These are phyloP conservation scores for Lepidocyrtoides sp. DNA, from an alignment of 2,888 invertebrate genomes.

Conservation along the genomic window DNA sequence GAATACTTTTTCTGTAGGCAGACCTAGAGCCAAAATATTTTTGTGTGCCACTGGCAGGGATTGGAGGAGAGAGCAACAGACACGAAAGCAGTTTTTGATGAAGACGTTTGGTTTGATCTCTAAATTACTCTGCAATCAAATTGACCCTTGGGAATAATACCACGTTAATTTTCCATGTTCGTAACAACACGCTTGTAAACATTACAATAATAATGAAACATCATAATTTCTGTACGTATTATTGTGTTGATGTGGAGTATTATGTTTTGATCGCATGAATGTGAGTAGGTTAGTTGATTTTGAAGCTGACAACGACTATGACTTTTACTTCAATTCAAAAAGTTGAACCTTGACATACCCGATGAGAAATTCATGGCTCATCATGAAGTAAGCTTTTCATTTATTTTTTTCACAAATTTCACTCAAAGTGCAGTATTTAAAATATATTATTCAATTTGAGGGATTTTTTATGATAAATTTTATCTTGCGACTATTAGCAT, in stretches of 20 bases:
- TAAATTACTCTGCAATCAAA: constrained; percentile 67
- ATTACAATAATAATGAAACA: constrained; percentile 17
- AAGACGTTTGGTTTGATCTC: constrained; percentile 66
- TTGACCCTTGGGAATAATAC: constrained; percentile 62
- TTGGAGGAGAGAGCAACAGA: constrained; percentile 35
- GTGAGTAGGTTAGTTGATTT: background rate
- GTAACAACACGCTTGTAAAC: constrained; percentile 54
- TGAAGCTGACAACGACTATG: no score
- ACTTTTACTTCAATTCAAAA: no score
- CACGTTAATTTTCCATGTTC: constrained; percentile 49
- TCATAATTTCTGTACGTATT: background rate
- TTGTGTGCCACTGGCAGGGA: constrained; percentile 49
- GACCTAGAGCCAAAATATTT: background rate
- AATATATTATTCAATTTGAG: no score
- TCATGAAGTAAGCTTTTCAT: no score
- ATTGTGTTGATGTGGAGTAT: background rate
- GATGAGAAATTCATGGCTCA: no score
- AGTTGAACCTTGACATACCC: no score
- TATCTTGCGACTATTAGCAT: no score
- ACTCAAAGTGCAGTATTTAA: no score
- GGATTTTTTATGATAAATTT: no score
- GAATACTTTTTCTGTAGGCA: background rate
- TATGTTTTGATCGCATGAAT: background rate
- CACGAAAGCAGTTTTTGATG: constrained; percentile 48
- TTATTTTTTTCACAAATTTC: no score